Evolutionary conservation across 2,797 vertebrate genomes (phyloP), one percentile per base, ranked within the genome.

Genomic region (Sciurus carolinensis): DNA sequence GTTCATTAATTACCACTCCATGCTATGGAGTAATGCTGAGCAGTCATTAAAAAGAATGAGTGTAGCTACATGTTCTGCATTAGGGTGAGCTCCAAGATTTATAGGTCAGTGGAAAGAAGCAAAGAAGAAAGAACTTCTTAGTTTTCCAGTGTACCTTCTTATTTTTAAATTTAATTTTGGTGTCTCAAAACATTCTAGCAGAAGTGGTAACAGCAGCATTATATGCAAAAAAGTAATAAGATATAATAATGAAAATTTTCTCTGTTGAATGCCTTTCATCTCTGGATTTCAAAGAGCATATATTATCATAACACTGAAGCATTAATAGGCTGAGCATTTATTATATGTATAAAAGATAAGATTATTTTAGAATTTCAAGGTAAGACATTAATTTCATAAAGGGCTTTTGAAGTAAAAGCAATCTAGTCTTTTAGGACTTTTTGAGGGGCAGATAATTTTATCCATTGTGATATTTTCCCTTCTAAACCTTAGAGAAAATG

Each of bases 251-350:
- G 87, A 57, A 94, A 93, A 54, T 72, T 91, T 83, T 4, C 33
- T 90, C 72, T 64, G 44, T 8, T 47, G 67, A 83, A 87, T 85
- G 26, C 5, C 77, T 96, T 96, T 97, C 84, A 97, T 95, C 87
- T 97, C 69, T 95, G 80, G 87, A 94, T 97, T 96, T 97, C 93
- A 96, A 96, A 97, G 62, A 94, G 96, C 93, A 95, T 97, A 36
- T 75, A 64, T 97, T 95, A 98, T 72, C 71, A 75, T 72, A 88
- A 85, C 33, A 75, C 28, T 20, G 64, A 62, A 66, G 47, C 84
- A 90, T 95, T 95, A 95, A 95, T 79, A 92, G 79, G 80, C 82
- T 94, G 80, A 76, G 67, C 71, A 95, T 91, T 96, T 97, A 96
- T 95, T 92, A 94, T 89, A 89, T 64, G 73, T 67, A 86, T 92